Conservation (phyloP, 2,797 vertebrate species). For the Picus viridis region DNA sequence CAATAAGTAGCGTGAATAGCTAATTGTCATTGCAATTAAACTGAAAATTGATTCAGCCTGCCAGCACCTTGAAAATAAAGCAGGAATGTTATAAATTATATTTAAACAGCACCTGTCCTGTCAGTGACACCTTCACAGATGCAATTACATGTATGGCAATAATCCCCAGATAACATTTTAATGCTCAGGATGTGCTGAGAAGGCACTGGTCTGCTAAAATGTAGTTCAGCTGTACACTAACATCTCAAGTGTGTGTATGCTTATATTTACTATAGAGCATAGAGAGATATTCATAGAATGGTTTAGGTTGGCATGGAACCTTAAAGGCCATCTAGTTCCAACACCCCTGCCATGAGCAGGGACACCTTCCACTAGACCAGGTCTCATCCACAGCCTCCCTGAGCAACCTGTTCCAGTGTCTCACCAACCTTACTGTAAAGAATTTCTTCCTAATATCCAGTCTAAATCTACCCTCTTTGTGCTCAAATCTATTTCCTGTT, state of each 20-base stretch:
- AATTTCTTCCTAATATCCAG: too few species aligned
- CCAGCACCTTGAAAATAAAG: not conserved
- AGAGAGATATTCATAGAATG: too few species aligned
- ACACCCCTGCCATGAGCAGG: too few species aligned
- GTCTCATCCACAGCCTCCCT: too few species aligned
- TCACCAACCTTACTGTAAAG: too few species aligned
- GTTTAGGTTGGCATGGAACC: too few species aligned
- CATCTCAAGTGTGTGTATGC: not conserved
- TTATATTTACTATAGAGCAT: not conserved
- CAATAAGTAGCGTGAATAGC: not conserved
- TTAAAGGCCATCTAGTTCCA: too few species aligned
- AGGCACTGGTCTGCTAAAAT: not conserved
- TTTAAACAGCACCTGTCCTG: not conserved
- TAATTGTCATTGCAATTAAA: slow-evolving; percentile 13
- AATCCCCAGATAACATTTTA: not conserved
- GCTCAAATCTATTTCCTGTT: too few species aligned
- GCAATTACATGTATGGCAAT: not conserved
- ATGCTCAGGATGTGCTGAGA: not conserved
- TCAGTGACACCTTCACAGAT: not conserved
- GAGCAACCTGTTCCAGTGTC: too few species aligned
- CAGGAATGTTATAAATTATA: not conserved
- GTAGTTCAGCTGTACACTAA: not conserved
- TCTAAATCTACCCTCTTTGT: too few species aligned
- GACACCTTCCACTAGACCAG: too few species aligned
- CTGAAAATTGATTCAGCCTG: not conserved